These are phyloP conservation scores for Bombus ignitus DNA, from an alignment of 1,140 invertebrate genomes.

Conservation along the genomic window DNA sequence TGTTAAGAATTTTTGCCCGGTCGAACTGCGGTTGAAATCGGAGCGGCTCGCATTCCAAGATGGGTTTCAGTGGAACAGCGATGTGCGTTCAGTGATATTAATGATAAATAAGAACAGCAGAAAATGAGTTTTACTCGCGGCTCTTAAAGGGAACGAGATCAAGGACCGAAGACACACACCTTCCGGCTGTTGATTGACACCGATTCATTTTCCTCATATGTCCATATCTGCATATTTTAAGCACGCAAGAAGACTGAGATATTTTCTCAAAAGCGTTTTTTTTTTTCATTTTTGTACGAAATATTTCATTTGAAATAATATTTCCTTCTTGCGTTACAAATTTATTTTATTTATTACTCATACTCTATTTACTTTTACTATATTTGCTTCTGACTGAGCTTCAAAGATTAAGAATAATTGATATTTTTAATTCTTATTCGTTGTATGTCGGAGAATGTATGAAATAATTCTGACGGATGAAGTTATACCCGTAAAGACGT, in stretches of 20 bases:
- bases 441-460: no score
- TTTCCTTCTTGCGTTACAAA: not conserved
- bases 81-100: constrained; percentile 54
- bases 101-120: constrained; percentile 48
- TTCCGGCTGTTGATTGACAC: constrained; percentile 38
- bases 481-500: not conserved
- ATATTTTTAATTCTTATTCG: not conserved
- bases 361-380: not conserved
- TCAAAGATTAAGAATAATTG: not conserved
- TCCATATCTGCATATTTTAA: not conserved
- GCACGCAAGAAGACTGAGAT: no score
- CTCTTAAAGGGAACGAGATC: constrained; percentile 40
- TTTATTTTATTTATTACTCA: not conserved
- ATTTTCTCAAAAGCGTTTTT: not conserved
- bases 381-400: not conserved
- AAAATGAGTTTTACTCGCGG: constrained; percentile 21
- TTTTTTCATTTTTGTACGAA: not conserved
- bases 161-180: constrained; percentile 25
- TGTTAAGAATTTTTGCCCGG: constrained; percentile 57
- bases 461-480: not conserved
- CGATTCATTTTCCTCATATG: constrained; percentile 8
- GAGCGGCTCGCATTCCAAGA: constrained; percentile 61
- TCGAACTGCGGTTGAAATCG: constrained; percentile 61
- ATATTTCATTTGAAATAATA: not conserved
- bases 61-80: constrained; percentile 52